These are phyloP conservation scores for Drosophila micromelanica DNA, from an alignment of 1,140 invertebrate species.

Conservation along the genomic window DNA sequence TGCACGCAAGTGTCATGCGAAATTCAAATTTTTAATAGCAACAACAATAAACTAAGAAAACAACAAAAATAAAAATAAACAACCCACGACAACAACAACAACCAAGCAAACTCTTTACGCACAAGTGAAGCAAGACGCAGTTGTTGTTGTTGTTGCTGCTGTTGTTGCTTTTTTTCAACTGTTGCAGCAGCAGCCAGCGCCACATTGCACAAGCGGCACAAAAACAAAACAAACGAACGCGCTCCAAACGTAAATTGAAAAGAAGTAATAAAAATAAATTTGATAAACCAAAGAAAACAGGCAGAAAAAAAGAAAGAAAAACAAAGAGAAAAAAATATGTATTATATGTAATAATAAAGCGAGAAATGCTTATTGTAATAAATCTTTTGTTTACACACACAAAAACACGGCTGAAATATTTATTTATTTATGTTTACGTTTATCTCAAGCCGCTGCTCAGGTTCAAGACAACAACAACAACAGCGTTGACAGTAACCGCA, in stretches of 20 bases:
- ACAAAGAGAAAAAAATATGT: not conserved
- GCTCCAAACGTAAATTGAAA: conserved; percentile 61
- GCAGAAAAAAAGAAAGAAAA: conserved; percentile 24
- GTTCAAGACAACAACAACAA: conserved; percentile 51
- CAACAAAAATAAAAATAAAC: conserved; percentile 28
- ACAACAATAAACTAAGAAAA: conserved; percentile 30
- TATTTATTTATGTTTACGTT: conserved; percentile 60
- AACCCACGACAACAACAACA: conserved; percentile 15
- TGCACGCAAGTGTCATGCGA: conserved; percentile 66
- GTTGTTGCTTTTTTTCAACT: conserved; percentile 69
- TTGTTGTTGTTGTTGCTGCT: conserved; percentile 46
- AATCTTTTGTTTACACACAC: conserved; percentile 72
- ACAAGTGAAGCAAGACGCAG: conserved; percentile 48
- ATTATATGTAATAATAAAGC: conserved; percentile 48
- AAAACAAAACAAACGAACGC: conserved; percentile 57
- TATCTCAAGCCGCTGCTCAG: conserved; percentile 44
- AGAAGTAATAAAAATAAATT: conserved; percentile 80
- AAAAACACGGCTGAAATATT: conserved; percentile 41
- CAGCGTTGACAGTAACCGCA: not conserved
- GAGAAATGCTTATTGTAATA: conserved; percentile 77
- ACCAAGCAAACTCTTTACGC: conserved; percentile 56
- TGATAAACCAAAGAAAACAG: conserved; percentile 63
- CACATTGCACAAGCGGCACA: conserved; percentile 63
- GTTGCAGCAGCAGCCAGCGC: conserved; percentile 51
- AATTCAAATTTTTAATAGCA: conserved; percentile 46